Conservation (phyloP, 2,797 vertebrate genomes). For the Sciurus carolinensis region DNA sequence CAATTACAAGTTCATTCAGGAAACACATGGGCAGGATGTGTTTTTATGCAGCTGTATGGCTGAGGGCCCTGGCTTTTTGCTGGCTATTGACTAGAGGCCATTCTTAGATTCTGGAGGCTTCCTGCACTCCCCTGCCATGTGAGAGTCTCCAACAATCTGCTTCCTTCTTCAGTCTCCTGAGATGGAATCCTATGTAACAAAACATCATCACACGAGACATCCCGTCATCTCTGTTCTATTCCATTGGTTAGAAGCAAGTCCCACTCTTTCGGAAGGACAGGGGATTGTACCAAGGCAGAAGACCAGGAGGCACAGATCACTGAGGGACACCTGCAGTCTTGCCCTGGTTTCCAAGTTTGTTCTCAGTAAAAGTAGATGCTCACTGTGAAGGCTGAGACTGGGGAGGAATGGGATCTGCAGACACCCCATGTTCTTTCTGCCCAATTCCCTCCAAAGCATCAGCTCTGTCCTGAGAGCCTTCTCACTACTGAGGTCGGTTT, state of each 20-base stretch:
- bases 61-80: not conserved
- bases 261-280: too few species aligned
- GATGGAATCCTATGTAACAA: not conserved
- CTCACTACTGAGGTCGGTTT: not conserved
- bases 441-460: not conserved
- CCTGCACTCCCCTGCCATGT: not conserved
- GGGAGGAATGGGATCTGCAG: too few species aligned
- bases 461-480: not conserved
- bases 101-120: not conserved
- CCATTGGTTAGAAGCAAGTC: not conserved
- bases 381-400: not conserved
- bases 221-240: not conserved
- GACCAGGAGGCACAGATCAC: not conserved
- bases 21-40: not conserved
- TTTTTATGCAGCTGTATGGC: not conserved
- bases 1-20: not conserved
- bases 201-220: not conserved
- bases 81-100: not conserved
- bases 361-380: not conserved
- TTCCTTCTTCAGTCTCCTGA: not conserved
- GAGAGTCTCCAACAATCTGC: not conserved
- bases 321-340: not conserved
- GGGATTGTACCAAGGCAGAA: not conserved
- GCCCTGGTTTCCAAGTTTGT: rapidly evolving
- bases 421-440: not conserved